Evolutionary conservation across 2,113 vertebrate genomes (phyloP), one percentile per base, ranked within the genome.

Genomic region (Chloebia gouldiae): DNA sequence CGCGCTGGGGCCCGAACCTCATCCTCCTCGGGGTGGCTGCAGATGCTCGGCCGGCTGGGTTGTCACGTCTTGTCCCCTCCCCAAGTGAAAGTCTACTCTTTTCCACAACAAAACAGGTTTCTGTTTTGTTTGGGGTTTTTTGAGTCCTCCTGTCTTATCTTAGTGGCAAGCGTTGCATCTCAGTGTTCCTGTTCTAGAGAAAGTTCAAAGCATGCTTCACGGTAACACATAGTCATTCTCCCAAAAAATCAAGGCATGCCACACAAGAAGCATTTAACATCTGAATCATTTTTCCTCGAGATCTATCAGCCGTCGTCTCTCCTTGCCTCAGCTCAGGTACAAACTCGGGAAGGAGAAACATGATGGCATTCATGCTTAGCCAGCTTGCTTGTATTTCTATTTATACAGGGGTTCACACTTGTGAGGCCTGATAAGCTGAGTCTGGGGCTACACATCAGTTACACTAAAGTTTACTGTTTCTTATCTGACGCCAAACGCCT

Each of bases 151-250:
- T 16, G 20, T 4, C 16, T 6, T 24, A 22, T 25, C 25, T 9
- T 5, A 0, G 2, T 9, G 51, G 7, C 24, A 3, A 30, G 5
- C 11, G 18, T 13, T 33, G n/a, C 22, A n/a, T 17, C 25, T 66
- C 54, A 0, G 3, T 8, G 10, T n/a, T 44, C 4, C 2, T n/a
- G 0, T 28, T 28, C 9, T 17, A 21, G 19, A 30, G 61, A 25
- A 7, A 28, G 17, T 16, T 77, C 11, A 37, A 77, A 68, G 14
- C 14, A 2, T 3, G 0, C 23, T 35, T 47, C 15, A 1, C 23
- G 19, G 8, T 4, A 11, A 69, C 2, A 4, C 23, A 0, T 2
- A 6, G 30, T 10, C 39, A 6, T 35, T 76, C 14, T 35, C 31
- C 49, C 10, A 14, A 54, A 84, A 54, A 54, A 22, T 31, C 13